Percentiles rank a stretch among this genome's conserved stretches.
phyloP scores from a whole-genome alignment of 1,140 invertebrate genomes.

The Drosophila pachea region DNA sequence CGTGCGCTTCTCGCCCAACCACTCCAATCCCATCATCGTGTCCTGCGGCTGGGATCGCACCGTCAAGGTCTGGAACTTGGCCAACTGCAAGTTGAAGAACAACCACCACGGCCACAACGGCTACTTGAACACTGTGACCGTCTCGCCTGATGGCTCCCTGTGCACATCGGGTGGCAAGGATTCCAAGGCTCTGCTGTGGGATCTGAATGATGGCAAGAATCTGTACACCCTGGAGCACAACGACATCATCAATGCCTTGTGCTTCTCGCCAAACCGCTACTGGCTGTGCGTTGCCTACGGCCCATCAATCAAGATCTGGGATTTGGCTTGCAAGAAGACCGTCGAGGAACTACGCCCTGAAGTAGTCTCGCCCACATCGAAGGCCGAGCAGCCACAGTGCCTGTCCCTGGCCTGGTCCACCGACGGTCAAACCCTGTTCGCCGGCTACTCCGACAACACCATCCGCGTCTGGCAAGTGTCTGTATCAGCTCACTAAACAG shows the following conservation, averaged over 20 bases:
- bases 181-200: constrained; percentile 99
- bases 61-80: constrained; percentile 99
- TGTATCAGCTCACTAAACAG: constrained; percentile 81
- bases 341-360: constrained; percentile 98
- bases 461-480: constrained; percentile 99
- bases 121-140: constrained; percentile 98
- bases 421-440: constrained; percentile 99
- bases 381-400: constrained; percentile 96
- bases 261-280: constrained; percentile 99
- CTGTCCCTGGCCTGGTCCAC: constrained; percentile 99
- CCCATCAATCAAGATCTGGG: constrained; percentile 99
- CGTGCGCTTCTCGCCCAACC: constrained; percentile 98
- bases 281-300: constrained; percentile 99
- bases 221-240: constrained; percentile 99
- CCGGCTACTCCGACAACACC: constrained; percentile 98
- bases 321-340: constrained; percentile 99
- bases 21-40: constrained; percentile 98
- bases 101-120: constrained; percentile 98
- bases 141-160: constrained; percentile 99
- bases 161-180: constrained; percentile 99
- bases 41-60: constrained; percentile 99
- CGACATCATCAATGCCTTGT: constrained; percentile 98
- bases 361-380: constrained; percentile 87
- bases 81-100: constrained; percentile 99
- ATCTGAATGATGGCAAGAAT: constrained; percentile 99